Evolutionary conservation across 2,113 vertebrate species (phyloP).

Genomic region (Hydrolagus affinis): DNA sequence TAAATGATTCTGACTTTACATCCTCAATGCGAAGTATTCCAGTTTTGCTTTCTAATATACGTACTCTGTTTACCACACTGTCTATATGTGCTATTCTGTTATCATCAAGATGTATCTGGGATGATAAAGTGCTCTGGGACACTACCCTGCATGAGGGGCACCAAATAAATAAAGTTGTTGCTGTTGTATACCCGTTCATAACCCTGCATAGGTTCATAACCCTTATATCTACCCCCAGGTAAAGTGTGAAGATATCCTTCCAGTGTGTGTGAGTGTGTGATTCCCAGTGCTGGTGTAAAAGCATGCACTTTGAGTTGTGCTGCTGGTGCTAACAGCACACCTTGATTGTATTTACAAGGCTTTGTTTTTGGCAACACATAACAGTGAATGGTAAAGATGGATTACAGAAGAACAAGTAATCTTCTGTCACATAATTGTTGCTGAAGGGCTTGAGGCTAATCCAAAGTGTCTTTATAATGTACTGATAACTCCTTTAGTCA

Average conservation of each 20-base stretch:
- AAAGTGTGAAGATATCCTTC: not conserved
- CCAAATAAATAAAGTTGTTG: too few species aligned
- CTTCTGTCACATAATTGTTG: constrained; percentile 12
- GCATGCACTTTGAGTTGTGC: not conserved
- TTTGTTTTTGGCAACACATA: constrained; percentile 6
- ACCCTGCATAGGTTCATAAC: too few species aligned
- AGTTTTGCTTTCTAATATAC: not conserved
- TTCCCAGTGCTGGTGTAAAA: not conserved
- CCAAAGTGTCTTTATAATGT: not conserved
- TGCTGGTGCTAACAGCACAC: not conserved
- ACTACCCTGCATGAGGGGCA: too few species aligned
- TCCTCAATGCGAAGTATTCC: not conserved
- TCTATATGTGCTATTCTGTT: too few species aligned
- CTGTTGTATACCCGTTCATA: too few species aligned
- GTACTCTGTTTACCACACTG: not conserved
- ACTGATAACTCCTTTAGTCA: not conserved
- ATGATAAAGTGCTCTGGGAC: too few species aligned
- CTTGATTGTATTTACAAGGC: not conserved
- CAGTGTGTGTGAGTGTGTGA: not conserved
- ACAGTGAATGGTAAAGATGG: not conserved
- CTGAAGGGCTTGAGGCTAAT: not conserved
- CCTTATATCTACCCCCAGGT: too few species aligned
- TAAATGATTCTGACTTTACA: not conserved
- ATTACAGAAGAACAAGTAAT: not conserved
- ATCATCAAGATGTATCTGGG: too few species aligned